phyloP scores from a whole-genome alignment of 2,797 vertebrate genomes.

The Allobates femoralis region DNA sequence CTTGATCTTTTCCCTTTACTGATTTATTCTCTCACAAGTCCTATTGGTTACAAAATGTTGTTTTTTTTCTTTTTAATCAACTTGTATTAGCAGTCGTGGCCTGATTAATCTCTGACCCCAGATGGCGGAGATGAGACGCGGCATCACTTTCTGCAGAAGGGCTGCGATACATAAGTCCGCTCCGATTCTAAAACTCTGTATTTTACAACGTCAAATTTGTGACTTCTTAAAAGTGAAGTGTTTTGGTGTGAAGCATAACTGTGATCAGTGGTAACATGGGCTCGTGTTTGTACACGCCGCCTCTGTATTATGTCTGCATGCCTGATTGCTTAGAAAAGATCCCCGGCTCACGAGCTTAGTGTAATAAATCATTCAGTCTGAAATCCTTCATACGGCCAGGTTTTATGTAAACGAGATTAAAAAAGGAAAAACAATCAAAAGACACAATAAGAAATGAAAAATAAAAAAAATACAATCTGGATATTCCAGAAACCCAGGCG shows the following conservation, averaged over 20 bases:
- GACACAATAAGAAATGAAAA: too few relatives aligned
- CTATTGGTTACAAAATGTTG: background rate
- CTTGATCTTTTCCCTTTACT: background rate
- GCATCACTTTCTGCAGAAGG: background rate
- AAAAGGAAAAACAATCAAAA: too few relatives aligned
- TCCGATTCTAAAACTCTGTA: background rate
- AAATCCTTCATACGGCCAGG: background rate
- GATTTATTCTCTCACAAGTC: background rate
- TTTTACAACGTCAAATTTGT: background rate
- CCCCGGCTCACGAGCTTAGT: background rate
- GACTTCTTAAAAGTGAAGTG: background rate
- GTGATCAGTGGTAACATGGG: background rate
- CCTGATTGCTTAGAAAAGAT: background rate
- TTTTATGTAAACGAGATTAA: too few relatives aligned
- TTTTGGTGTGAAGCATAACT: background rate
- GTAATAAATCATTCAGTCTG: background rate
- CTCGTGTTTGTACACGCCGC: background rate
- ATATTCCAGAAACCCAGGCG: too few relatives aligned
- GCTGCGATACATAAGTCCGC: background rate
- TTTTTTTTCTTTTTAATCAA: background rate
- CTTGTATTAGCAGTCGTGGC: background rate
- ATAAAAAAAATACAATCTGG: too few relatives aligned
- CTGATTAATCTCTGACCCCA: background rate
- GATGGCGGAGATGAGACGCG: background rate
- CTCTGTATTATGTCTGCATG: slow-evolving; percentile 7